phyloP scores from a whole-genome alignment of 2,797 vertebrate species.

The Pelodytes ibericus region DNA sequence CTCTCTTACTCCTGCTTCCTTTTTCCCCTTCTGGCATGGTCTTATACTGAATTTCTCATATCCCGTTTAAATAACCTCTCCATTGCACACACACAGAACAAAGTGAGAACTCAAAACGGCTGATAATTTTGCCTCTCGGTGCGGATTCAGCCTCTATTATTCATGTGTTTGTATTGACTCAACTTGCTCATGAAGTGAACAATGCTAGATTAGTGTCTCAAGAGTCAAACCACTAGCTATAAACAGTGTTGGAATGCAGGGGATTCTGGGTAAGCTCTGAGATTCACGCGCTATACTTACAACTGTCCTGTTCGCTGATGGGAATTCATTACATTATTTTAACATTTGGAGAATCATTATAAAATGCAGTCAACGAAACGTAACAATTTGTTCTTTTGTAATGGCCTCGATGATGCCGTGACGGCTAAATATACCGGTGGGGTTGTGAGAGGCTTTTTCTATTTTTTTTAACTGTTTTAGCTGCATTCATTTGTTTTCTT shows the following conservation, averaged over 20 bases:
- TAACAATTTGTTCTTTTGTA: slow-evolving; percentile 19
- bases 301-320: slow-evolving; percentile 7
- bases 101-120: neutral
- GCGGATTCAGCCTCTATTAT: slow-evolving; percentile 32
- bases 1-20: too few species aligned
- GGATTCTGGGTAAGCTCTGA: neutral
- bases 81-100: slow-evolving; percentile 1
- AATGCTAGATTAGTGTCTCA: neutral
- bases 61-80: too few species aligned
- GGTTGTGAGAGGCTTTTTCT: neutral
- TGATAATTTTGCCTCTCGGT: neutral
- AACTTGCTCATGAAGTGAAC: neutral
- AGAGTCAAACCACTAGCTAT: neutral
- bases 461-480: neutral
- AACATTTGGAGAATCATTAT: neutral
- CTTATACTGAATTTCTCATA: too few species aligned
- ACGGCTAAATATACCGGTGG: neutral
- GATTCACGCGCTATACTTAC: slow-evolving; percentile 4
- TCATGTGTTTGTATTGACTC: neutral
- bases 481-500: neutral
- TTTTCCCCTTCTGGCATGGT: too few species aligned
- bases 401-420: slow-evolving; percentile 3
- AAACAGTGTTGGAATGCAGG: neutral
- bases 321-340: slow-evolving; percentile 29
- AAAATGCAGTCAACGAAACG: slow-evolving; percentile 4